Conservation (phyloP, 1,140 invertebrate species). For the Zaprionus kolodkinae region DNA sequence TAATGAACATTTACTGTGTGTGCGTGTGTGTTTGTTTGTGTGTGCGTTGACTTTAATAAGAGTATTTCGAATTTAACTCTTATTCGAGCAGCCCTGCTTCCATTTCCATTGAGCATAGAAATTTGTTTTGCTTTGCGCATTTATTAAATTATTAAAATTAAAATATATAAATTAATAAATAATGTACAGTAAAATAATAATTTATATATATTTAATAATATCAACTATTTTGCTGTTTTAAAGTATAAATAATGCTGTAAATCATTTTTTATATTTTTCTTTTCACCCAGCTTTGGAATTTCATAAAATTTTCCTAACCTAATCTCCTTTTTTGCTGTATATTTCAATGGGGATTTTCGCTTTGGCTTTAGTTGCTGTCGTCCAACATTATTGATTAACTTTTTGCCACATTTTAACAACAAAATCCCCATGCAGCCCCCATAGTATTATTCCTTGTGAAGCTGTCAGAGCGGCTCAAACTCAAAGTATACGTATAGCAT, state of each 20-base stretch:
- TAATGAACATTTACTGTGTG: slow-evolving; percentile 52
- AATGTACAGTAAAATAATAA: too few species aligned
- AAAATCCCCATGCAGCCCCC: slow-evolving; percentile 30
- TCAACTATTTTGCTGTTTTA: too few species aligned
- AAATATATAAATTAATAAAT: too few species aligned
- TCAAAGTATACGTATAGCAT: slow-evolving; percentile 11
- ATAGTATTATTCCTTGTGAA: slow-evolving; percentile 14
- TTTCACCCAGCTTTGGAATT: slow-evolving; percentile 5
- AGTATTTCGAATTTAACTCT: slow-evolving; percentile 19
- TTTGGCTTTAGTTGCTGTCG: slow-evolving; percentile 29
- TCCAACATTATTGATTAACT: slow-evolving; percentile 53
- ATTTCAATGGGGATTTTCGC: slow-evolving; percentile 19
- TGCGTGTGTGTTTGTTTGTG: slow-evolving; percentile 11
- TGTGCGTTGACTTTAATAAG: slow-evolving; percentile 24
- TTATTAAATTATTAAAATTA: too few species aligned
- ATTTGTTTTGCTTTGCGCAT: not conserved
- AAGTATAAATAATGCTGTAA: too few species aligned
- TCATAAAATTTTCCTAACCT: slow-evolving; percentile 18
- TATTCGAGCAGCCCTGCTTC: not conserved
- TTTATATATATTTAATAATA: too few species aligned
- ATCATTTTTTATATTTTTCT: not conserved
- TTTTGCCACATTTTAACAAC: slow-evolving; percentile 48
- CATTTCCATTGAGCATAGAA: not conserved
- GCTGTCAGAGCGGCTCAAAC: slow-evolving; percentile 52
- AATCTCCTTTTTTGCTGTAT: slow-evolving; percentile 11